These are phyloP conservation scores for Smutsia gigantea DNA, from an alignment of 2,797 vertebrate species.

Conservation along the genomic window DNA sequence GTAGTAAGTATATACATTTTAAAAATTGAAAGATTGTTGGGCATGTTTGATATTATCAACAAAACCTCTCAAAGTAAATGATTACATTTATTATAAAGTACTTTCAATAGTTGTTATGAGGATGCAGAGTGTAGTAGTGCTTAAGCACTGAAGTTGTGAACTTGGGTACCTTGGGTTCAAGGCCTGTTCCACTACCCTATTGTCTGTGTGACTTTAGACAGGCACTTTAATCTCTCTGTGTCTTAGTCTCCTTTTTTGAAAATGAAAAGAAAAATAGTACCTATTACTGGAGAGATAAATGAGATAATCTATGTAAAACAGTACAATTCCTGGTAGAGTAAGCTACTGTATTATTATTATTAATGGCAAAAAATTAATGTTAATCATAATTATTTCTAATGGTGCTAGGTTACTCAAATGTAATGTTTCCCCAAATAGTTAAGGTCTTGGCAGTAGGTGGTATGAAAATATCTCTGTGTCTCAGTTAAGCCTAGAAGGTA, in stretches of 20 bases:
- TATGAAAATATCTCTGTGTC: not conserved
- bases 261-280: conserved; percentile 29
- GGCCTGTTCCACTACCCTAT: not conserved
- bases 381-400: not conserved
- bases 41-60: not conserved
- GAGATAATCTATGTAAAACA: not conserved
- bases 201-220: not conserved
- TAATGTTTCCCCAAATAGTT: not conserved
- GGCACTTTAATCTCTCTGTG: not conserved
- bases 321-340: not conserved
- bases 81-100: not conserved
- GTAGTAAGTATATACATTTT: not conserved
- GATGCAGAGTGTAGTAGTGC: not conserved
- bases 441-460: not conserved
- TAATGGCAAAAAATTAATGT: not conserved
- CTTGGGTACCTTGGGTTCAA: not conserved
- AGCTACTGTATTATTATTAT: not conserved
- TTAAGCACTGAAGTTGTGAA: not conserved
- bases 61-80: not conserved
- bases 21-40: not conserved
- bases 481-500: not conserved
- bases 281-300: not conserved
- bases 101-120: not conserved
- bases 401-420: not conserved
- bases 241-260: not conserved